Base-by-base conservation (phyloP, 2,888 invertebrate genomes). In the Dione vanillae region DNA sequence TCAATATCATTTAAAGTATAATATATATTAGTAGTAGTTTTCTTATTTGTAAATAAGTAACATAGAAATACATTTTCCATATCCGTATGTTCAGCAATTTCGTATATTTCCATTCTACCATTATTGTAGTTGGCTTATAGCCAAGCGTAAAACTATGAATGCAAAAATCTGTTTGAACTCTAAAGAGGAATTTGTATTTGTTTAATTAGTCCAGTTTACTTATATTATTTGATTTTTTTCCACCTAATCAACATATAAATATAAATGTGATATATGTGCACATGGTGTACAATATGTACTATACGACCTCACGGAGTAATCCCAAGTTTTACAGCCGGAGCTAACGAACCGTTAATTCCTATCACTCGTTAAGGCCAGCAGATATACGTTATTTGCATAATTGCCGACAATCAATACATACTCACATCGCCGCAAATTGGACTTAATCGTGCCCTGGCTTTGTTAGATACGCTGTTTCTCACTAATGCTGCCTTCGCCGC, bases 401-500 rank as follows among this genome's bases (percentile, higher is more conserved):
- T 90, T 87, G 87, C 86, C 83, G 80, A 83, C 86, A 83, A 85
- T 88, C 87, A 88, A 85, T 88, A 83, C 80, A 85, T 85, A 86
- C 86, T 85, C 85, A 80, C 82, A 84, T 86, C 67, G 64, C 58
- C 82, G 78, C 77, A 79, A 79, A 78, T 80, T 75, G 76, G 75
- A 59, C 19, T 59, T 59, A 41, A 51, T 43, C 27, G 59, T 59
- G 37, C 47, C 19, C 20, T 37, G 35, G 54, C 52, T 64, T 64
- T 64, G 54, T 69, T 68, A 64, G 68, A 56, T 45, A 62, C 52
- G 16, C 37, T 12, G 37, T 40, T 19, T 56, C 37, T 19, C 37
- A n/a, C 43, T 19, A 64, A 40, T 49, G 41, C 51, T 51, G 51
- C 43, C 59, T 67, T 61, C 20, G 52, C 47, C 6, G 54, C 52